A percentile compares a stretch with the other conserved stretches of the same genome.
Evolutionary conservation across 1,140 invertebrate species (phyloP).

Genomic region (Lanistes nyassanus): DNA sequence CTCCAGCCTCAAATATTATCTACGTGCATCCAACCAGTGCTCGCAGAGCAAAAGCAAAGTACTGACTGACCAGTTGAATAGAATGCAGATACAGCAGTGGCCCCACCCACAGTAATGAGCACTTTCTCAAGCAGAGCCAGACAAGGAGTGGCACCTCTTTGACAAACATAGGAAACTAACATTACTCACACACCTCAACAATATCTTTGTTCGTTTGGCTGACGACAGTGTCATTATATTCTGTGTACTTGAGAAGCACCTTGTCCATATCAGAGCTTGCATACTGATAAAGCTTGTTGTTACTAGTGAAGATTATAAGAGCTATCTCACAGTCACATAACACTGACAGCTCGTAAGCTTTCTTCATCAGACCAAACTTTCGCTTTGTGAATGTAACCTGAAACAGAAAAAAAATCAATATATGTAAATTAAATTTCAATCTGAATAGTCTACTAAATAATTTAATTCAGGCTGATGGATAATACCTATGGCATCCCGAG

Average conservation of each 20-base stretch:
- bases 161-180: no score
- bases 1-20: no score
- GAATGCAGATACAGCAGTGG: no score
- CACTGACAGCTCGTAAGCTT: constrained; percentile 98
- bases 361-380: constrained; percentile 99
- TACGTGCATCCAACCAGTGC: no score
- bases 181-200: constrained; percentile 86
- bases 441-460: background rate
- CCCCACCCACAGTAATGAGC: no score
- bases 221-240: constrained; percentile 99
- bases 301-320: constrained; percentile 98
- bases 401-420: background rate
- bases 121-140: no score
- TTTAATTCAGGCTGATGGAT: no score
- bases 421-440: background rate
- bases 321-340: constrained; percentile 99
- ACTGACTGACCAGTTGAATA: no score
- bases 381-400: constrained; percentile 99
- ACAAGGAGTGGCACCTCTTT: no score
- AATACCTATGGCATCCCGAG: no score
- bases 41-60: no score
- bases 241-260: constrained; percentile 98
- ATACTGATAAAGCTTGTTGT: constrained; percentile 99
- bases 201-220: constrained; percentile 99
- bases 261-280: constrained; percentile 99